Percentiles rank a stretch among this genome's conserved stretches.
Evolutionary conservation across 2,797 vertebrate species (phyloP).

Genomic region (Galago senegalensis): DNA sequence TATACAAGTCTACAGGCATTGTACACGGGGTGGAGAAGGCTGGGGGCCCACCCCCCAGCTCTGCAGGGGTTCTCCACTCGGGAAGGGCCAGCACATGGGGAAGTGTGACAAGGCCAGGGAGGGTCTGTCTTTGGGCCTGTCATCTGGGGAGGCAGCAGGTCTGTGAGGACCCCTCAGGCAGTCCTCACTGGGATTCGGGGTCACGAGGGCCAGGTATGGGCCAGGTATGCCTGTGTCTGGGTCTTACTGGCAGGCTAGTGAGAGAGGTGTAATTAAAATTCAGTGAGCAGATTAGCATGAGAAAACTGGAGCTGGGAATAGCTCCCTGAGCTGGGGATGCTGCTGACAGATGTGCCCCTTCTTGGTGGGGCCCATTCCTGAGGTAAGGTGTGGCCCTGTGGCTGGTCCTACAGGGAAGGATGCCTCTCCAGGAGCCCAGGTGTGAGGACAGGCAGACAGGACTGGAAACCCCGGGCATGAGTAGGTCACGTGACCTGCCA

Average conservation of each 20-base stretch:
- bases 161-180: background rate
- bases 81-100: background rate
- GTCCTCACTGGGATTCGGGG: slow-evolving; percentile 48
- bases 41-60: slow-evolving; percentile 64
- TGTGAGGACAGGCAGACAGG: background rate
- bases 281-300: slow-evolving; percentile 83
- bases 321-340: slow-evolving; percentile 80
- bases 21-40: slow-evolving; percentile 87
- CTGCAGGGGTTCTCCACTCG: background rate
- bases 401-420: slow-evolving; percentile 30
- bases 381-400: slow-evolving; percentile 78
- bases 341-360: slow-evolving; percentile 84
- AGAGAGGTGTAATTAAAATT: slow-evolving; percentile 82
- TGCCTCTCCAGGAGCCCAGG: slow-evolving; percentile 52
- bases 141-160: slow-evolving; percentile 4
- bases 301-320: slow-evolving; percentile 81
- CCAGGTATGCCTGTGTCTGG: slow-evolving; percentile 62
- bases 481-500: background rate
- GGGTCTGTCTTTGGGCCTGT: slow-evolving; percentile 49
- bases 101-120: background rate
- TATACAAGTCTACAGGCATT: slow-evolving; percentile 92
- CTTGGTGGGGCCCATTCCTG: slow-evolving; percentile 84
- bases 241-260: slow-evolving; percentile 54
- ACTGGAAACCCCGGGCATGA: background rate
- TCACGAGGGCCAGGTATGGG: slow-evolving; percentile 41